Evolutionary conservation across 2,797 vertebrate species (phyloP).

Genomic region (Liasis olivaceus): DNA sequence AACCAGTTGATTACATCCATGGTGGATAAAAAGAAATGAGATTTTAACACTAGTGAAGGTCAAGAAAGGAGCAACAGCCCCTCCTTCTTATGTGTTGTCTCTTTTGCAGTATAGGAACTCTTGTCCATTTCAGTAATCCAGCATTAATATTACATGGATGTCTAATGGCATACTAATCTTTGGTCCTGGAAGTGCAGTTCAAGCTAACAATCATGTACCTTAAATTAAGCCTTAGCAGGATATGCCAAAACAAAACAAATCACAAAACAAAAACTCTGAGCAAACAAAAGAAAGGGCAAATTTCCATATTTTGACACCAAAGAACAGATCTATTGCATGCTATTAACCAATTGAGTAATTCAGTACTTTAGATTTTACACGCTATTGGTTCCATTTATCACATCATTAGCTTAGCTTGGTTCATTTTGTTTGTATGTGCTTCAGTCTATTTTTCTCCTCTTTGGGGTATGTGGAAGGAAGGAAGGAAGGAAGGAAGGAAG

Average conservation of each 20-base stretch:
- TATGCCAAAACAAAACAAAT: neutral
- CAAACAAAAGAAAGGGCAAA: slow-evolving; percentile 10
- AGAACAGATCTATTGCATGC: neutral
- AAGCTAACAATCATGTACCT: neutral
- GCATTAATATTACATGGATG: neutral
- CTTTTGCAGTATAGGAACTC: neutral
- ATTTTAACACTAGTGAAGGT: neutral
- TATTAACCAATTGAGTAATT: neutral
- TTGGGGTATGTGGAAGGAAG: neutral
- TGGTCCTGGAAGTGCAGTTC: neutral
- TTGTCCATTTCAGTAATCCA: neutral
- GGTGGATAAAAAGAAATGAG: neutral
- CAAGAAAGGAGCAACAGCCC: neutral
- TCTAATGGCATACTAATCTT: neutral
- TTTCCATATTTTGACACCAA: slow-evolving; percentile 33
- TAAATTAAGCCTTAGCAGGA: slow-evolving; percentile 32
- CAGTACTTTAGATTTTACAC: neutral
- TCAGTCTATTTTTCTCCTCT: neutral
- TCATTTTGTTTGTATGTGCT: slow-evolving; percentile 1
- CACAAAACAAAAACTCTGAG: neutral
- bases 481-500: too few species aligned
- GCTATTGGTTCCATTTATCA: slow-evolving; percentile 10
- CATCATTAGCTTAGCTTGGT: neutral
- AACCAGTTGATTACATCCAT: neutral
- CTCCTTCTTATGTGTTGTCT: neutral